phyloP scores from a whole-genome alignment of 2,888 invertebrate genomes.

The Hemaris fuciformis region DNA sequence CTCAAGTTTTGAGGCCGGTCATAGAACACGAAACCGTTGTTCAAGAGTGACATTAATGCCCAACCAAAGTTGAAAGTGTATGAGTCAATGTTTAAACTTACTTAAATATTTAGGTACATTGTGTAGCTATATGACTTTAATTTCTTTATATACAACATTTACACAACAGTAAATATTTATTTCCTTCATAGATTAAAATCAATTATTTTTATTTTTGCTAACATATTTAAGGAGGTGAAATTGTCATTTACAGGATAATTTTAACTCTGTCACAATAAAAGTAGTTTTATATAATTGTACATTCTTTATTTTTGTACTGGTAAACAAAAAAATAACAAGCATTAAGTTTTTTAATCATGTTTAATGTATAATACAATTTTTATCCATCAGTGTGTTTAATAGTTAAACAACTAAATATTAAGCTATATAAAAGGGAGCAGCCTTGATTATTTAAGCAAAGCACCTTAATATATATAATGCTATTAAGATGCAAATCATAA shows the following conservation, averaged over 20 bases:
- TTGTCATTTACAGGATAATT: conserved; percentile 10
- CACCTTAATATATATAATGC: background rate
- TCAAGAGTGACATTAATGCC: conserved; percentile 14
- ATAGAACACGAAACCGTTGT: background rate
- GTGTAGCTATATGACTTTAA: background rate
- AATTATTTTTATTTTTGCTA: conserved; percentile 7
- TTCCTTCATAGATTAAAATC: background rate
- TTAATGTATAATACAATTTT: background rate
- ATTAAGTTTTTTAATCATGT: background rate
- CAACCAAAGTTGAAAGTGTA: conserved; percentile 22
- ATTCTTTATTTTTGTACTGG: background rate
- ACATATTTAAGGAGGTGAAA: background rate
- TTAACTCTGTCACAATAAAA: conserved; percentile 3
- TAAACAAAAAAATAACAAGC: background rate
- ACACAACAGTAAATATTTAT: background rate
- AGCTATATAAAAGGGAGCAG: background rate
- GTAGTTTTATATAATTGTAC: conserved; percentile 4
- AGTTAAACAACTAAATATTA: background rate
- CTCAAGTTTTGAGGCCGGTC: conserved; percentile 4
- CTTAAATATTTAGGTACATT: background rate
- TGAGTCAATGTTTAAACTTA: background rate
- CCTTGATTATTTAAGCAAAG: background rate
- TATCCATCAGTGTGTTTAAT: background rate
- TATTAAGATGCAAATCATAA: too few relatives aligned
- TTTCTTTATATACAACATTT: background rate